Base-by-base conservation (phyloP, 2,797 vertebrate genomes). In the Rhynchonycteris naso region DNA sequence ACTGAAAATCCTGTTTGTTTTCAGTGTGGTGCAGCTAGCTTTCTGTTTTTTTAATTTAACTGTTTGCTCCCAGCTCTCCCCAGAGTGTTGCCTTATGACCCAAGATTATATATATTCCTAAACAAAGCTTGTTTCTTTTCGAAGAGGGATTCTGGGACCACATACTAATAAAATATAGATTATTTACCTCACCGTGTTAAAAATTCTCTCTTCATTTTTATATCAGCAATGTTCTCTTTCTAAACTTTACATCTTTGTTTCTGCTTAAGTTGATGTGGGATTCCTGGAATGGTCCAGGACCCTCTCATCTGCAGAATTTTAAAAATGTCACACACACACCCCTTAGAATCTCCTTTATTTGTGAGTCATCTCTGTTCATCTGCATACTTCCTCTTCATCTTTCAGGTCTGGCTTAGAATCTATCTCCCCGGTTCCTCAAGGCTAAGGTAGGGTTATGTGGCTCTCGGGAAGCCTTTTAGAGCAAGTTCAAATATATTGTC, bases 401-500 rank as follows among this genome's bases (percentile, higher is more conserved):
- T 76, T 75, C 50, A 80, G 22, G 19, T 50, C 1, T 71, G 43
- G 28, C 4, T 65, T 78, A 85, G 28, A 84, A 59, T 54, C 75
- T 15, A 35, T 33, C 84, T 93, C 61, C 33, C 52, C 56, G 30
- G 12, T 35, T 8, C 4, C 30, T 19, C 6, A 47, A 50, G 28
- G n/a, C 2, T 13, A 13, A 50, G 6, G 13, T 10, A 28, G 6
- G 72, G 3, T 43, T 33, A 8, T 10, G 0, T 33, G 13, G 2
- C 63, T 74, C 21, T 52, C 12, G 18, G 58, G 0, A 1, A 56
- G 5, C 47, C 14, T 0, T 12, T 93, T n/a, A n/a, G 8, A 50
- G 8, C 2, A 4, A 1, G 21, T 76, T 87, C 33, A 74, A 88
- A 63, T 63, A 68, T 2, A 1, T 47, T 47, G 4, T 30, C 18